These are phyloP conservation scores for Phymanthus crucifer DNA, from an alignment of 92 coral and sea anemone genomes.

Conservation along the genomic window DNA sequence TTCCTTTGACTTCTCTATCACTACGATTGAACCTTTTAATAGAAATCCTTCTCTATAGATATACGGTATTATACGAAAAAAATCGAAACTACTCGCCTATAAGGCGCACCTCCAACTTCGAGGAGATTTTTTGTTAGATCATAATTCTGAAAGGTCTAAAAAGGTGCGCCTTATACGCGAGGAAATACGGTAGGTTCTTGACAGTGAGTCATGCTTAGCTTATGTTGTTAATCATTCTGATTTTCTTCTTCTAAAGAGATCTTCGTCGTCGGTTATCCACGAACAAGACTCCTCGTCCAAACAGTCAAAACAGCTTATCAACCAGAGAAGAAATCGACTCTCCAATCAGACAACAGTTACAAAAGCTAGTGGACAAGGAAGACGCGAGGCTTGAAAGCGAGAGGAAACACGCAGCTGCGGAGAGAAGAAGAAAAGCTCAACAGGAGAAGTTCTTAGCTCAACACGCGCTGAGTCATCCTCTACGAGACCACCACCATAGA, in stretches of 20 bases:
- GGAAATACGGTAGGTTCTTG: too few species aligned
- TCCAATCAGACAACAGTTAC: slow-evolving; percentile 66
- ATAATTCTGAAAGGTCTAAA: too few species aligned
- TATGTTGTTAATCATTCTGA: not conserved
- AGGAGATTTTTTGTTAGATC: too few species aligned
- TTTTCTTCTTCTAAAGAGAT: slow-evolving; percentile 16
- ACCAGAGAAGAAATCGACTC: slow-evolving; percentile 25
- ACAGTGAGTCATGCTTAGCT: too few species aligned
- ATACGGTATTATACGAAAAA: too few species aligned
- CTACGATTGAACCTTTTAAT: too few species aligned
- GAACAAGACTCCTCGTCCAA: slow-evolving; percentile 25
- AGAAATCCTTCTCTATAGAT: too few species aligned
- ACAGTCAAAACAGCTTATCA: slow-evolving; percentile 20
- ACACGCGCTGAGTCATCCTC: slow-evolving; percentile 84
- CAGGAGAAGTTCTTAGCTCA: slow-evolving; percentile 79
- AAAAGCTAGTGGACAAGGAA: slow-evolving; percentile 76
- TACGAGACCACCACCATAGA: slow-evolving; percentile 71
- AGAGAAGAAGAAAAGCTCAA: slow-evolving; percentile 75
- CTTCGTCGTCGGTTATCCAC: slow-evolving; percentile 34
- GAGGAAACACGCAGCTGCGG: slow-evolving; percentile 77
- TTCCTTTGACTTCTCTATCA: too few species aligned
- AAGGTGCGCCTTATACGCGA: too few species aligned
- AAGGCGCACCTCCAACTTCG: too few species aligned
- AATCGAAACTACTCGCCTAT: too few species aligned
- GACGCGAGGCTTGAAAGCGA: slow-evolving; percentile 72